Evolutionary conservation across 2,888 invertebrate genomes (phyloP).

Genomic region (Acronicta leporina): DNA sequence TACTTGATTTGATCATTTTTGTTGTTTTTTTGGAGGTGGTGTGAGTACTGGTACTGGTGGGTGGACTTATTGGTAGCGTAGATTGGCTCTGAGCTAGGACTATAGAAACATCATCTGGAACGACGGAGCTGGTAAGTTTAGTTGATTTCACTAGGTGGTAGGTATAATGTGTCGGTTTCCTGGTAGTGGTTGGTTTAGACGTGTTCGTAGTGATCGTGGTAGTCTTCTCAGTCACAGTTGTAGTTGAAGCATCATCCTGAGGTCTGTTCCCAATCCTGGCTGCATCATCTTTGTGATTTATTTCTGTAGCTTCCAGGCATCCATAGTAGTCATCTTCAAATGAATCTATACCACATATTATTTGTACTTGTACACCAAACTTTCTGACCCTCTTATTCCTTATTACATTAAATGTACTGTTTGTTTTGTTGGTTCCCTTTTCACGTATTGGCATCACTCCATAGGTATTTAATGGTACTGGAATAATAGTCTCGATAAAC

Average conservation of each 20-base stretch:
- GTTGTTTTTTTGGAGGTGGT: not conserved
- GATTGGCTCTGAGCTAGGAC: no score
- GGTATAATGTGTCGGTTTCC: not conserved
- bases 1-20: not conserved
- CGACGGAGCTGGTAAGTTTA: not conserved
- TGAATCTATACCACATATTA: constrained; percentile 54
- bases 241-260: not conserved
- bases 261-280: no score
- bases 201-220: not conserved
- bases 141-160: not conserved
- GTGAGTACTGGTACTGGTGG: no score
- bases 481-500: not conserved
- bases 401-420: not conserved
- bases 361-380: constrained; percentile 8
- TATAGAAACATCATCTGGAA: no score
- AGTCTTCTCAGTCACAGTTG: not conserved
- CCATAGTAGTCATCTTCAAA: constrained; percentile 58
- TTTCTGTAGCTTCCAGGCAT: constrained; percentile 24
- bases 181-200: not conserved
- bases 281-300: not conserved
- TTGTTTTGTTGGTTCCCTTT: not conserved
- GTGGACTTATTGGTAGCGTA: no score
- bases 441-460: not conserved
- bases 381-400: constrained; percentile 13
- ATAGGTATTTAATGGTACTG: not conserved